These are phyloP conservation scores for Phasia obesa DNA, from an alignment of 2,888 invertebrate species.

Conservation along the genomic window DNA sequence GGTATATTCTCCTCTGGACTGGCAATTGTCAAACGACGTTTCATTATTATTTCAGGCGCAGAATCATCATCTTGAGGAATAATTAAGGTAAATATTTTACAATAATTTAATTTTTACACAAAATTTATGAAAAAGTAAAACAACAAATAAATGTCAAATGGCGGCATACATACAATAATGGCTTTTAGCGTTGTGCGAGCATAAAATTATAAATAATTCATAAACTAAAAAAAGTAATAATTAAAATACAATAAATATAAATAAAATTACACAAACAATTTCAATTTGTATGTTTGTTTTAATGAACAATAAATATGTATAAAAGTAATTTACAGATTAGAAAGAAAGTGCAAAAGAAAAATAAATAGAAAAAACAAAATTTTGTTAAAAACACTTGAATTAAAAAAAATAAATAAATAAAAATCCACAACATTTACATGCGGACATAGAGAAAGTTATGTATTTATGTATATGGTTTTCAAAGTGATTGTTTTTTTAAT, in stretches of 20 bases:
- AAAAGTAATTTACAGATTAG: conserved; percentile 46
- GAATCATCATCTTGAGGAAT: conserved; percentile 63
- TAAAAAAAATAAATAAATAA: conserved; percentile 31
- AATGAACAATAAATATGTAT: neutral
- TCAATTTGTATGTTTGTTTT: neutral
- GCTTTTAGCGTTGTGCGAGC: conserved; percentile 71
- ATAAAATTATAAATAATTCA: conserved; percentile 73
- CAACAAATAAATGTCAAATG: conserved; percentile 57
- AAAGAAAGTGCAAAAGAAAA: conserved; percentile 74
- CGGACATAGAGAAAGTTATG: conserved; percentile 54
- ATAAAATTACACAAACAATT: neutral
- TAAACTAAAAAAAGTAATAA: conserved; percentile 70
- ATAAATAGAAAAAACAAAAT: conserved; percentile 24
- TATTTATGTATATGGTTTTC: neutral
- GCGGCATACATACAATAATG: conserved; percentile 74
- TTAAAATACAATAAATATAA: conserved; percentile 46
- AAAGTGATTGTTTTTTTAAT: conserved; percentile 28
- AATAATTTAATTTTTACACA: conserved; percentile 8
- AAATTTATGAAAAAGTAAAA: conserved; percentile 43
- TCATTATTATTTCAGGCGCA: conserved; percentile 74
- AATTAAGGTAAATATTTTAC: conserved; percentile 4
- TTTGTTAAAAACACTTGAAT: too few species aligned
- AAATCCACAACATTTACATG: conserved; percentile 69
- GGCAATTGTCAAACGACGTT: conserved; percentile 81
- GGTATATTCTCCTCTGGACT: conserved; percentile 78